Conservation (phyloP, 2,113 vertebrate species). For the Cacatua alba region DNA sequence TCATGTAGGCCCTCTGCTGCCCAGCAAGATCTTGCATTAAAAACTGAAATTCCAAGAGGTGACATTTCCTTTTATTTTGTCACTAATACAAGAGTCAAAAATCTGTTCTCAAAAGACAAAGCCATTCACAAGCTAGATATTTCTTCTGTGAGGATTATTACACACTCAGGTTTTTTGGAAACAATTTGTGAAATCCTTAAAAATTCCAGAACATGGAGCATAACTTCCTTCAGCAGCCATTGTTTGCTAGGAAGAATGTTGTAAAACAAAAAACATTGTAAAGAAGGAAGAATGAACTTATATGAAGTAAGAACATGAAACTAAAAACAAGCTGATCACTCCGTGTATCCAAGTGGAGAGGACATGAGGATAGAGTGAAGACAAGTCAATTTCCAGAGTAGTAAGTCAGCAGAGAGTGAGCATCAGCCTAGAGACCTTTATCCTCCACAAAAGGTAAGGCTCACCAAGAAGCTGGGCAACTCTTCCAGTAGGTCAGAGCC, state of each 20-base stretch:
- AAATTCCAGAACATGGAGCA: fast-evolving
- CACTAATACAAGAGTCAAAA: background rate
- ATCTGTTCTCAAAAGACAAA: background rate
- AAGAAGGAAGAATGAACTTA: background rate
- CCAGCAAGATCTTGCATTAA: background rate
- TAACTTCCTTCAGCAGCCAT: background rate
- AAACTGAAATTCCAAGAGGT: background rate
- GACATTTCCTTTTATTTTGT: background rate
- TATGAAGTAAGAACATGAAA: background rate
- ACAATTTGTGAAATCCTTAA: background rate
- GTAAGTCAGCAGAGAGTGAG: background rate
- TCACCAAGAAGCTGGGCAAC: background rate
- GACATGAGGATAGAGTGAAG: background rate
- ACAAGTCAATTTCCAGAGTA: background rate
- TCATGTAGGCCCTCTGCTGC: background rate
- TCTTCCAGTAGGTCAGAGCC: background rate
- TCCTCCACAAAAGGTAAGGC: background rate
- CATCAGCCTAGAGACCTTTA: constrained; percentile 10
- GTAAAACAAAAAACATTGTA: background rate
- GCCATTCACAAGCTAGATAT: background rate
- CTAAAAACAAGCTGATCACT: background rate
- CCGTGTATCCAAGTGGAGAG: background rate
- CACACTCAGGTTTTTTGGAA: background rate
- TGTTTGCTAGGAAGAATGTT: background rate
- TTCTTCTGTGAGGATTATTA: background rate